These are phyloP conservation scores for Boloria euphrosyne DNA, from an alignment of 2,888 invertebrate genomes.

Conservation along the genomic window DNA sequence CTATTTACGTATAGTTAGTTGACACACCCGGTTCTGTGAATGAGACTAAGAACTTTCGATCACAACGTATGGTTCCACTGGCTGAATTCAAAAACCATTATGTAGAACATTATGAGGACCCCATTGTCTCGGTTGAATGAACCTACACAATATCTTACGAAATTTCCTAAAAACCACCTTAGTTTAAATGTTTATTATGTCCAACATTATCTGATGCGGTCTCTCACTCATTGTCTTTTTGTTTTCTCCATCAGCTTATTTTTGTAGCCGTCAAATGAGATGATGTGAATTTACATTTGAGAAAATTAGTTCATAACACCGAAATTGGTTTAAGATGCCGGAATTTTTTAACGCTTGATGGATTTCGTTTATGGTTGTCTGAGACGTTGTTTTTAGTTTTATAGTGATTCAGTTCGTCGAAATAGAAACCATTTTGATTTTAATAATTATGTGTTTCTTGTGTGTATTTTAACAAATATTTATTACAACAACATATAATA, in stretches of 20 bases:
- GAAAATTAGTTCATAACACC: constrained; percentile 43
- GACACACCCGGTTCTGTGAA: constrained; percentile 66
- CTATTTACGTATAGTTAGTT: constrained; percentile 36
- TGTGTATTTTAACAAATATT: too few species aligned
- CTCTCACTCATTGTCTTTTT: constrained; percentile 62
- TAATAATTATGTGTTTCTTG: neutral
- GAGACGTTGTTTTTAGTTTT: constrained; percentile 30
- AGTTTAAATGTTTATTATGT: constrained; percentile 74
- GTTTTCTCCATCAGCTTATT: constrained; percentile 45
- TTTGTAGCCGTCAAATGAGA: constrained; percentile 44
- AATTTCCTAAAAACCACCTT: constrained; percentile 77
- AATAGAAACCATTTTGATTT: constrained; percentile 6
- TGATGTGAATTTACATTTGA: constrained; percentile 46
- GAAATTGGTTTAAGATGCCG: constrained; percentile 38
- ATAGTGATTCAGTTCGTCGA: neutral
- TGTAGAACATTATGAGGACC: constrained; percentile 72
- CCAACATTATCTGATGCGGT: constrained; percentile 63
- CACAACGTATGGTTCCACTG: constrained; percentile 70
- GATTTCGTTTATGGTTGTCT: constrained; percentile 38
- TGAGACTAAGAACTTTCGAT: constrained; percentile 71
- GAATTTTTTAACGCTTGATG: constrained; percentile 40
- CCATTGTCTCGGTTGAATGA: constrained; percentile 79
- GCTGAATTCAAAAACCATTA: constrained; percentile 76
- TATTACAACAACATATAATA: neutral
- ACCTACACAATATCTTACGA: constrained; percentile 79